Conservation (phyloP, 2,888 invertebrate species). For the Cabera pusaria region DNA sequence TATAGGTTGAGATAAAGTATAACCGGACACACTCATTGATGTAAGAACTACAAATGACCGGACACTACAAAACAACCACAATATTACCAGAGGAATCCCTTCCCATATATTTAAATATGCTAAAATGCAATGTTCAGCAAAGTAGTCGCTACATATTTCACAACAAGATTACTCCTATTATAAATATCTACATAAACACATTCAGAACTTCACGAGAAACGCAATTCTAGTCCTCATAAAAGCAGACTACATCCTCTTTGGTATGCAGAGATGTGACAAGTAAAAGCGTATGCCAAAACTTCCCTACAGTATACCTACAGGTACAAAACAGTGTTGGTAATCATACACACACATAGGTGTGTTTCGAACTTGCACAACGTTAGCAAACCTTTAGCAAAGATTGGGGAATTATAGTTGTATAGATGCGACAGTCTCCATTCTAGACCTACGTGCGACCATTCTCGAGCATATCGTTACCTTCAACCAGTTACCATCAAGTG, state of each 20-base stretch:
- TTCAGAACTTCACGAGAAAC: conserved; percentile 16
- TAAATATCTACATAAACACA: conserved; percentile 10
- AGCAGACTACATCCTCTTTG: conserved; percentile 12
- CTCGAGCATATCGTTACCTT: too few relatives aligned
- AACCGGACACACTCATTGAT: too few relatives aligned
- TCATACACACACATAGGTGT: conserved; percentile 17
- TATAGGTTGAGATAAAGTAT: too few relatives aligned
- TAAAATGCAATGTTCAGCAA: too few relatives aligned
- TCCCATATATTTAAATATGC: too few relatives aligned
- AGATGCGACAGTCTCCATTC: neutral
- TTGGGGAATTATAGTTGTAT: neutral
- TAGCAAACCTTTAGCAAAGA: conserved; percentile 24
- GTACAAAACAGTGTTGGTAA: conserved; percentile 23
- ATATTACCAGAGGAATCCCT: too few relatives aligned
- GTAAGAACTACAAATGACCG: too few relatives aligned
- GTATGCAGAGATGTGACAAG: conserved; percentile 26
- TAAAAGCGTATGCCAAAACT: conserved; percentile 26
- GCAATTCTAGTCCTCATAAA: conserved; percentile 17
- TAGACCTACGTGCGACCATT: too few relatives aligned
- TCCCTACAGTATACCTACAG: conserved; percentile 21
- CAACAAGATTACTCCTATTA: conserved; percentile 14
- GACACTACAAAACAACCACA: too few relatives aligned
- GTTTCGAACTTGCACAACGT: conserved; percentile 30
- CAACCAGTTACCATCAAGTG: too few relatives aligned
- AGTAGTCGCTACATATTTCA: neutral